phyloP scores from a whole-genome alignment of 2,888 invertebrate genomes.

The Camponotus fellah region DNA sequence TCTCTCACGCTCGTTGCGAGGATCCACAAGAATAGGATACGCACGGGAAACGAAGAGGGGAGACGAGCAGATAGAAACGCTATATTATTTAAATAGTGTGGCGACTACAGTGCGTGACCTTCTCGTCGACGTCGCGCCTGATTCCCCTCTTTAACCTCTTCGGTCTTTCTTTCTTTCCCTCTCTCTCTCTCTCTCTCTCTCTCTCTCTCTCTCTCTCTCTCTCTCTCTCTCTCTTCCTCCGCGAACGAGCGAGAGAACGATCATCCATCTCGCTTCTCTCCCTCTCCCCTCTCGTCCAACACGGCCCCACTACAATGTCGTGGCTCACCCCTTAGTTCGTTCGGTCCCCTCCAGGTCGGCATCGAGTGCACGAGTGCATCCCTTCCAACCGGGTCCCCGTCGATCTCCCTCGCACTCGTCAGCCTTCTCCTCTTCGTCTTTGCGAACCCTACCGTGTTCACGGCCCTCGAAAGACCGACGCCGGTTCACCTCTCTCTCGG shows the following conservation, averaged over 20 bases:
- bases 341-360: constrained; percentile 58
- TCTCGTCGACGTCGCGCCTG: constrained; percentile 78
- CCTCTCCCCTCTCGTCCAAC: constrained; percentile 22
- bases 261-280: constrained; percentile 63
- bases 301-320: constrained; percentile 35
- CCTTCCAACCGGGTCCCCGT: constrained; percentile 58
- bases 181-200: no score
- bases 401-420: constrained; percentile 58
- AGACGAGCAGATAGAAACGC: constrained; percentile 77
- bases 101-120: constrained; percentile 81
- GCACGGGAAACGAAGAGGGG: neutral
- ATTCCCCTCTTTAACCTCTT: constrained; percentile 75
- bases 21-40: constrained; percentile 28
- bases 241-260: constrained; percentile 49
- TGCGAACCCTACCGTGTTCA: constrained; percentile 55
- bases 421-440: constrained; percentile 48
- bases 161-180: constrained; percentile 56
- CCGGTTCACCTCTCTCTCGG: constrained; percentile 48
- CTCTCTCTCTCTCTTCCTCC: neutral
- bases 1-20: constrained; percentile 41
- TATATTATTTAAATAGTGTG: constrained; percentile 81
- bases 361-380: constrained; percentile 69
- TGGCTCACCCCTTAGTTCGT: constrained; percentile 67
- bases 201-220: constrained; percentile 40
- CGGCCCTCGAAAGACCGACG: constrained; percentile 44